Evolutionary conservation across 2,888 invertebrate genomes (phyloP), one percentile per base, ranked within the genome.

Genomic region (Psylliodes chrysocephalus): DNA sequence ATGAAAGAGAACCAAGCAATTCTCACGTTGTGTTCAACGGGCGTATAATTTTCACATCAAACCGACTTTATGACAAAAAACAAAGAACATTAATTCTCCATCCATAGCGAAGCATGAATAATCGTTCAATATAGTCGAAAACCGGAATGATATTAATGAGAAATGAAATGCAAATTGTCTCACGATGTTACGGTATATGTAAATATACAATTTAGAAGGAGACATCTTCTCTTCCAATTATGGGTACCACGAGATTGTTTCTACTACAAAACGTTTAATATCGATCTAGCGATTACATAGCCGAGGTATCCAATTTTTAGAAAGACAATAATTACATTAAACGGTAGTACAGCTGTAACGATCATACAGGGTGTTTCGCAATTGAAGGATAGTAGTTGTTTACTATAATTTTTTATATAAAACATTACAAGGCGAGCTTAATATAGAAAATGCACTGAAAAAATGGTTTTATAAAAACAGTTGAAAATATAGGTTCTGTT

Each of bases 91-190:
- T 49, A 49, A 25, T 49, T 49, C 28, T 28, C 28, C 49, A 49
- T 49, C 49, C 49, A 49, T 30, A 30, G 49, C 49, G 49, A 28
- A 49, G 30, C 30, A 49, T 49, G 49, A 49, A 49, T 49, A 49
- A 49, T 49, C 49, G 49, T 25, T 49, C 49, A 49, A 49, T 49
- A 49, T 28, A 49, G 49, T 49, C 49, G 49, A 49, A 49, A 49
- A 49, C 49, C 30, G 49, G 49, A 49, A 49, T 49, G 28, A 49
- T 67, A 66, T 63, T 64, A 67, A 68, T 67, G 64, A 67, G 67
- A 67, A 70, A 70, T 73, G 63, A 61, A 68, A 74, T 76, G 77
- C 73, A 75, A 75, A 77, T 76, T 67, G 73, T 70, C 69, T 69
- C 73, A 68, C 64, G 70, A 69, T 73, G 71, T 71, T 73, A 71